These are phyloP conservation scores for Nematolebias whitei DNA, from an alignment of 2,113 vertebrate species.

Conservation along the genomic window DNA sequence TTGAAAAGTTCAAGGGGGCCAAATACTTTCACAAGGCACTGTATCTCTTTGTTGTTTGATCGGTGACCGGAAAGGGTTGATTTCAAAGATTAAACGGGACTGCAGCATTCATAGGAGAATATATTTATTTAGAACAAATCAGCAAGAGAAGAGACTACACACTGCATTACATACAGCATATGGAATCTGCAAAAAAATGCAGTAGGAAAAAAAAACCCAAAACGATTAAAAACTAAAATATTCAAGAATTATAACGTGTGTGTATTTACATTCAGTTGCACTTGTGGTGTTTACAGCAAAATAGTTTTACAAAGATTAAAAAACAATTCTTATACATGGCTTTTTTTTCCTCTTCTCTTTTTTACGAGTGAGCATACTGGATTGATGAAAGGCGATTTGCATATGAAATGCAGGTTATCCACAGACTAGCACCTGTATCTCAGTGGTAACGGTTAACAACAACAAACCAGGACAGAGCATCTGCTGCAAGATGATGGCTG, in stretches of 20 bases:
- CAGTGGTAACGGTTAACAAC: slow-evolving; percentile 12
- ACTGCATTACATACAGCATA: slow-evolving; percentile 18
- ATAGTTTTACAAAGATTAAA: slow-evolving; percentile 8
- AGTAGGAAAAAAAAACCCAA: slow-evolving; percentile 33
- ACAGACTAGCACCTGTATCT: slow-evolving; percentile 37
- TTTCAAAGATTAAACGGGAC: too few species aligned
- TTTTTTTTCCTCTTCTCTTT: slow-evolving; percentile 26
- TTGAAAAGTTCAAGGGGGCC: too few species aligned
- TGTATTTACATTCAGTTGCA: slow-evolving; percentile 74
- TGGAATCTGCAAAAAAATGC: slow-evolving; percentile 50
- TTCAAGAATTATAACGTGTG: slow-evolving; percentile 50
- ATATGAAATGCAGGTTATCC: slow-evolving; percentile 28
- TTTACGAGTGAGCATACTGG: slow-evolving; percentile 31
- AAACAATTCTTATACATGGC: slow-evolving; percentile 50
- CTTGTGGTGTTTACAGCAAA: slow-evolving; percentile 72
- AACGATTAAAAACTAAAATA: slow-evolving; percentile 48
- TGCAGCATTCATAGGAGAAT: slow-evolving; percentile 49
- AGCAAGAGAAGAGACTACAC: slow-evolving; percentile 47
- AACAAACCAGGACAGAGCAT: slow-evolving; percentile 23
- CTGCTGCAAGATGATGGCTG: slow-evolving; percentile 14
- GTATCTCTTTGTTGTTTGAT: too few species aligned
- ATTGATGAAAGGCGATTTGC: slow-evolving; percentile 35
- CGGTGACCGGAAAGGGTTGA: too few species aligned
- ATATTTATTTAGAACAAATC: slow-evolving; percentile 74
- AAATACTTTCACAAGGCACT: too few species aligned